These are phyloP conservation scores for Actias luna DNA, from an alignment of 2,888 invertebrate genomes.

Conservation along the genomic window DNA sequence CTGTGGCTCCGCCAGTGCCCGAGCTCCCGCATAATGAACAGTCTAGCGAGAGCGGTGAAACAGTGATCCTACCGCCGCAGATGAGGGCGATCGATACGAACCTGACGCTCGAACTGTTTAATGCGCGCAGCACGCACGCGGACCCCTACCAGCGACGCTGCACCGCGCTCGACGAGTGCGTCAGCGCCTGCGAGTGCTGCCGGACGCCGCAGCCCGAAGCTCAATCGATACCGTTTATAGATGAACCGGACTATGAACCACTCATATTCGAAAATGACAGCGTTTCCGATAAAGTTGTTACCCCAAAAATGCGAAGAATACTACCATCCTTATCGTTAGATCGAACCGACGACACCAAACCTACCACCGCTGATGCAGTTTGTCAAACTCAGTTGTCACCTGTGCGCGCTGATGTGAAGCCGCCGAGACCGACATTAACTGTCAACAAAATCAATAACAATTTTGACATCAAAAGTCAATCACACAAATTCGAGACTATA, in stretches of 20 bases:
- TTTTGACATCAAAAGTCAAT: conserved; percentile 53
- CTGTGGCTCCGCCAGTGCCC: conserved; percentile 46
- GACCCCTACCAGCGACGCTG: conserved; percentile 56
- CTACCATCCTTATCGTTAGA: conserved; percentile 71
- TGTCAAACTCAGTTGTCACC: conserved; percentile 67
- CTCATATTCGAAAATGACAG: conserved; percentile 70
- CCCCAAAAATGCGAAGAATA: conserved; percentile 70
- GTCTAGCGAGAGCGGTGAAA: conserved; percentile 59
- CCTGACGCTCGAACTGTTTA: conserved; percentile 64
- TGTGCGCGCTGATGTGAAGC: conserved; percentile 37
- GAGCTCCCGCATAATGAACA: conserved; percentile 53
- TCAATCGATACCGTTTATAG: conserved; percentile 71
- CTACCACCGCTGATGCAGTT: conserved; percentile 62
- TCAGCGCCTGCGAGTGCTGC: conserved; percentile 73
- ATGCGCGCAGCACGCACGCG: conserved; percentile 42
- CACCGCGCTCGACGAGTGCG: conserved; percentile 67
- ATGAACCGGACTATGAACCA: conserved; percentile 72
- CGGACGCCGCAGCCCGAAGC: conserved; percentile 71
- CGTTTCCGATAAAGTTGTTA: conserved; percentile 50
- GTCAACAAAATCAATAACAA: conserved; percentile 53
- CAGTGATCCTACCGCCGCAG: conserved; percentile 60
- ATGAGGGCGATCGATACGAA: conserved; percentile 71
- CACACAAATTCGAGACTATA: conserved; percentile 50
- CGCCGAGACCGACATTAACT: conserved; percentile 28
- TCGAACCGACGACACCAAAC: conserved; percentile 52